A percentile compares a stretch with the other conserved stretches of the same genome.
phyloP scores from a whole-genome alignment of 2,888 invertebrate genomes.

The Aphelenchoides bicaudatus region DNA sequence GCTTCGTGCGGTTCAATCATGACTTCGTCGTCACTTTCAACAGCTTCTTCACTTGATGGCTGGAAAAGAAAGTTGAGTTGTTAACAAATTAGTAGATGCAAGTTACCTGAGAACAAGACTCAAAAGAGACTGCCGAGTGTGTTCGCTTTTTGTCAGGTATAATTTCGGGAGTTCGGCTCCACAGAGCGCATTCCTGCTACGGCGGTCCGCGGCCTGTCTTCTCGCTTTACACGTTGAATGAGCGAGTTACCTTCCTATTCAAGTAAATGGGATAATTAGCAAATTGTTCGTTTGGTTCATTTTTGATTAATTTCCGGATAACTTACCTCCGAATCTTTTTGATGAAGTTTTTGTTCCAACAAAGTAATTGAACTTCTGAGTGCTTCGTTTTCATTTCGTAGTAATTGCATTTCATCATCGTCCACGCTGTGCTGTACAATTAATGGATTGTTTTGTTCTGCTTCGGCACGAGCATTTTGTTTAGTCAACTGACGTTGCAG shows the following conservation, averaged over 20 bases:
- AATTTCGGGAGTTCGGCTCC: not conserved
- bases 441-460: not conserved
- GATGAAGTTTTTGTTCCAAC: not conserved
- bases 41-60: not conserved
- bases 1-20: too few relatives aligned
- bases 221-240: too few relatives aligned
- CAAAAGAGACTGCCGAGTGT: too few relatives aligned
- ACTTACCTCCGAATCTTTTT: not conserved
- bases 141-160: not conserved
- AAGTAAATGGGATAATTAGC: too few relatives aligned
- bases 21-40: not conserved
- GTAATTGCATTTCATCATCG: not conserved
- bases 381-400: constrained; percentile 15
- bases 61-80: too few relatives aligned
- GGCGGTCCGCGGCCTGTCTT: too few relatives aligned
- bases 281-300: too few relatives aligned
- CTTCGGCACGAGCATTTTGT: not conserved
- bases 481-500: not conserved
- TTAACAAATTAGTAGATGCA: too few relatives aligned
- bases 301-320: too few relatives aligned
- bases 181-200: not conserved
- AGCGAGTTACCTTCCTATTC: too few relatives aligned
- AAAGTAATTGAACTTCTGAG: constrained; percentile 11
- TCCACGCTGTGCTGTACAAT: not conserved
- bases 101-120: constrained; percentile 6